Evolutionary conservation across 92 coral and sea anemone genomes (phyloP).

Genomic region (Pocillopora meandrina): DNA sequence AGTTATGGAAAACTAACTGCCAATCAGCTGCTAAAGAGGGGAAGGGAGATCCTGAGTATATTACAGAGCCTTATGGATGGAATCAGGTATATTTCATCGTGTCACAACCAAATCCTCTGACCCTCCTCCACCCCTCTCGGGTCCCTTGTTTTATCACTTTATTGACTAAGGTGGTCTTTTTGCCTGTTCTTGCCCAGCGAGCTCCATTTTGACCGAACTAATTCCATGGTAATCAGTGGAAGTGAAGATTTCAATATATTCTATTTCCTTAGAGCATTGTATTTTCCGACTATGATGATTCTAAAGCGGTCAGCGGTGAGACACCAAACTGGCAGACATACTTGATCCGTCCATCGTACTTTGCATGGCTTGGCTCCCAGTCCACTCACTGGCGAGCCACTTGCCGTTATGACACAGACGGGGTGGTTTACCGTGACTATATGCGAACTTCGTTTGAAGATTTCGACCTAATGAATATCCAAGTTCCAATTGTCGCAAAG

Average conservation of each 20-base stretch:
- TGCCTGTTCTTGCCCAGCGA: too few species aligned
- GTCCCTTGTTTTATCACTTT: too few species aligned
- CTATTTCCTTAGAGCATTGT: background rate
- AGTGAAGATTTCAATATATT: background rate
- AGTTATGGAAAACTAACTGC: too few species aligned
- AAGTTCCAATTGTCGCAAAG: background rate
- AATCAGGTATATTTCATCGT: too few species aligned
- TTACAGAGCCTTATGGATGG: too few species aligned
- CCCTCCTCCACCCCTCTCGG: too few species aligned
- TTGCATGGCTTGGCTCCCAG: conserved; percentile 15
- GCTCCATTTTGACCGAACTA: too few species aligned
- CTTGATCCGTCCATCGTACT: conserved; percentile 8
- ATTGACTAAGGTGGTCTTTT: too few species aligned
- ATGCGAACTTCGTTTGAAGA: conserved; percentile 15
- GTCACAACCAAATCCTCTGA: too few species aligned
- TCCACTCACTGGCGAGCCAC: conserved; percentile 51
- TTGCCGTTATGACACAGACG: conserved; percentile 48
- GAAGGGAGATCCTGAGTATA: too few species aligned
- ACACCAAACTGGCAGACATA: conserved; percentile 15
- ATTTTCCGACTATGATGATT: conserved; percentile 5
- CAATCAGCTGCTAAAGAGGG: too few species aligned
- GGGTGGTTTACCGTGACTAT: conserved; percentile 47
- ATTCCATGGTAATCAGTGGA: background rate
- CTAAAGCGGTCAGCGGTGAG: conserved; percentile 22
- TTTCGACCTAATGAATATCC: conserved; percentile 8